Percentiles rank a stretch among this genome's conserved stretches.
Conservation (phyloP, 2,888 invertebrate genomes). For the Camptogramma bilineatum region DNA sequence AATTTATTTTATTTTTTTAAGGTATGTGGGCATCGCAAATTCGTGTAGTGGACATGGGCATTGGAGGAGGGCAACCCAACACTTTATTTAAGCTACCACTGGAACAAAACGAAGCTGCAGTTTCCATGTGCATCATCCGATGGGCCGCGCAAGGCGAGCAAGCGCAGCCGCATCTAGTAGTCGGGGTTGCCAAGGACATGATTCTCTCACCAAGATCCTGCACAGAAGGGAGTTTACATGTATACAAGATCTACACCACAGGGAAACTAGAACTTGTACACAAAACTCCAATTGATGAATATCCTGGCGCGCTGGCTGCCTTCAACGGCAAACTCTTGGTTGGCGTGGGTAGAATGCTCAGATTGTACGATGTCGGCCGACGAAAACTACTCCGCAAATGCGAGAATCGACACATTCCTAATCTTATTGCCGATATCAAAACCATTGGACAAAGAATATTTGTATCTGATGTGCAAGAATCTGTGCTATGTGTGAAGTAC, state of each 20-base stretch:
- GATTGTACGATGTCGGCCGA: conserved; percentile 96
- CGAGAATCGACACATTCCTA: conserved; percentile 98
- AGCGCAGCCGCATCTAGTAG: conserved; percentile 86
- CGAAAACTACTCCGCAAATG: conserved; percentile 98
- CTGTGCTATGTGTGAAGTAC: conserved; percentile 97
- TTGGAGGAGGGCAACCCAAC: conserved; percentile 84
- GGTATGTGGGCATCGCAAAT: conserved; percentile 98
- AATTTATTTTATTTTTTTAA: conserved; percentile 34
- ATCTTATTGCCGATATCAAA: conserved; percentile 96
- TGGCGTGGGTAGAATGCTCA: conserved; percentile 95
- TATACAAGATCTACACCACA: conserved; percentile 93
- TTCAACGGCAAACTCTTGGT: conserved; percentile 97
- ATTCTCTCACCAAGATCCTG: conserved; percentile 94
- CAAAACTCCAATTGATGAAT: conserved; percentile 96
- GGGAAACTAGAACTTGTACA: conserved; percentile 96
- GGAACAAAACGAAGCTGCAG: conserved; percentile 98
- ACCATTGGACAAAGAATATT: conserved; percentile 97
- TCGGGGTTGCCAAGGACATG: conserved; percentile 96
- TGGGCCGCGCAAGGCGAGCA: conserved; percentile 87
- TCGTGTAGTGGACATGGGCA: conserved; percentile 93
- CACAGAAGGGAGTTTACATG: conserved; percentile 93
- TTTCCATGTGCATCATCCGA: conserved; percentile 93
- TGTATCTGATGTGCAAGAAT: conserved; percentile 98
- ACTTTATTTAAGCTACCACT: conserved; percentile 92
- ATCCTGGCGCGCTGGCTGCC: conserved; percentile 94